These are phyloP conservation scores for Elachura formosa DNA, from an alignment of 2,113 vertebrate species.

Conservation along the genomic window DNA sequence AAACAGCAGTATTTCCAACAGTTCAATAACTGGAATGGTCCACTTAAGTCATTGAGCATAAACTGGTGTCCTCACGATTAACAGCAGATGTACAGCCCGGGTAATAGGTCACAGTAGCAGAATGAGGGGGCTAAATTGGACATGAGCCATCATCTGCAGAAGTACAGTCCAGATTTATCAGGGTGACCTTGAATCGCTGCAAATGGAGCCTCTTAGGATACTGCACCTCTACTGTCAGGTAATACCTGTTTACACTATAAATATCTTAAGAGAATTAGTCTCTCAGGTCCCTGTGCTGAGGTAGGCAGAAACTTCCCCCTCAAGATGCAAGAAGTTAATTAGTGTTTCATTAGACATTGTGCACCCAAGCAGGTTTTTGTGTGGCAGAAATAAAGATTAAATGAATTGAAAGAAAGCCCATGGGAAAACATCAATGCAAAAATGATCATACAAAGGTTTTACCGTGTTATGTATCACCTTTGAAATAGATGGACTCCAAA, in stretches of 20 bases:
- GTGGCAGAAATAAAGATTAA: slow-evolving; percentile 8
- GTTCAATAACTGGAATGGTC: neutral
- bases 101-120: slow-evolving; percentile 28
- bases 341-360: slow-evolving; percentile 4
- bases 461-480: neutral
- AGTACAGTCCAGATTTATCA: slow-evolving; percentile 55
- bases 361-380: neutral
- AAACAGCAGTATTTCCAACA: neutral
- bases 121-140: slow-evolving; percentile 26
- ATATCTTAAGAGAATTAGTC: slow-evolving; percentile 50
- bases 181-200: slow-evolving; percentile 65
- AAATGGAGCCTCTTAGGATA: slow-evolving; percentile 58
- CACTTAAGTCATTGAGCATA: neutral
- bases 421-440: neutral
- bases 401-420: neutral
- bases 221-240: slow-evolving; percentile 59
- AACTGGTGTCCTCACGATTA: neutral
- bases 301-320: neutral
- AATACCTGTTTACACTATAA: slow-evolving; percentile 61
- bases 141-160: slow-evolving; percentile 40
- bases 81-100: neutral
- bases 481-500: neutral
- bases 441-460: neutral
- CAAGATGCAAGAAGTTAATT: slow-evolving; percentile 28
- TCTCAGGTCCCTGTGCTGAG: neutral